A percentile compares a stretch with the other conserved stretches of the same genome.
Conservation (phyloP, 2,888 invertebrate species). For the Lycocerus yunnanus region DNA sequence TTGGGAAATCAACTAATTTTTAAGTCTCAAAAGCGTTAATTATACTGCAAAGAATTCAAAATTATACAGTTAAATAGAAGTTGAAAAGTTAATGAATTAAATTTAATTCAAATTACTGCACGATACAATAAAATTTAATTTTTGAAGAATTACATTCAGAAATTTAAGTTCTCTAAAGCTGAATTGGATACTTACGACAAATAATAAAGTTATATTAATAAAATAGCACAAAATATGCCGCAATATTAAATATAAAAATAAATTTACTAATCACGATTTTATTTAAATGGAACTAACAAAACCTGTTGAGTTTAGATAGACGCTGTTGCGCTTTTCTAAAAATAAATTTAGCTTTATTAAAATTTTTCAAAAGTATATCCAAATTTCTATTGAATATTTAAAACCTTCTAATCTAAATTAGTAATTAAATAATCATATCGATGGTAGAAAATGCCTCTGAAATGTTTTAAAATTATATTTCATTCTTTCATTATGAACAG, state of each 20-base stretch:
- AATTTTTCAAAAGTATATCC: background rate
- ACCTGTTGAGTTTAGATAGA: slow-evolving; percentile 23
- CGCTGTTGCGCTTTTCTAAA: slow-evolving; percentile 23
- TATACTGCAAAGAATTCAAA: background rate
- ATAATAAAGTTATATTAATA: background rate
- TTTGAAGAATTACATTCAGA: background rate
- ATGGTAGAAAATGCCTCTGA: background rate
- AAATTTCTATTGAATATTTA: background rate
- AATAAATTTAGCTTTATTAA: slow-evolving; percentile 33
- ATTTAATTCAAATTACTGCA: background rate
- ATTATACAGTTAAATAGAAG: background rate
- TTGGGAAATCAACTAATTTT: background rate
- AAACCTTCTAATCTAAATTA: background rate
- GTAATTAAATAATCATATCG: background rate
- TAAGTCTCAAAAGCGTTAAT: background rate
- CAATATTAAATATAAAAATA: background rate
- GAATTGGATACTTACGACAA: background rate
- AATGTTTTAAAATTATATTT: background rate
- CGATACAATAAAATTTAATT: background rate
- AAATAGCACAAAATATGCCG: background rate
- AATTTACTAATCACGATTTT: slow-evolving; percentile 1
- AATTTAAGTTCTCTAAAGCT: background rate
- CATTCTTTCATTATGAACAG: background rate
- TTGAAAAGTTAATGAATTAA: background rate
- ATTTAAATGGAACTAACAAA: background rate